A percentile compares a stretch with the other conserved stretches of the same genome.
Conservation (phyloP, 2,888 invertebrate species). For the Drosophila testacea region DNA sequence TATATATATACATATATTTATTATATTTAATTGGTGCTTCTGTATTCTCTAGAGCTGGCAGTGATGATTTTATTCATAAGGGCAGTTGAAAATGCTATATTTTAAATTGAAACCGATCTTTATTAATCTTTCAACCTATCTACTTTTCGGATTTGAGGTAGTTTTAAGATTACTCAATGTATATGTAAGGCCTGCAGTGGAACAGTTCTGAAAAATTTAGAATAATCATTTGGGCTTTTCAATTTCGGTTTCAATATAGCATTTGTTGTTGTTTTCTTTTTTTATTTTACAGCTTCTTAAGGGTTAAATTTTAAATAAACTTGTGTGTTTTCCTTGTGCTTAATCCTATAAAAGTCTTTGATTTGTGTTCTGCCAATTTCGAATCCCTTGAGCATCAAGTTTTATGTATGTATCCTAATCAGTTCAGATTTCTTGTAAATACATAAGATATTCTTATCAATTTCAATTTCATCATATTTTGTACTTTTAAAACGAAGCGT, state of each 20-base stretch:
- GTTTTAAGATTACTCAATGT: conserved; percentile 46
- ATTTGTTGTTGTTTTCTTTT: conserved; percentile 14
- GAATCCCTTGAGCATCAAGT: conserved; percentile 68
- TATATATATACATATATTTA: conserved; percentile 4
- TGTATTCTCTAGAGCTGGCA: conserved; percentile 65
- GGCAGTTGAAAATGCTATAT: conserved; percentile 39
- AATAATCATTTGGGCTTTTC: conserved; percentile 30
- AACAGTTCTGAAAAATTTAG: conserved; percentile 47
- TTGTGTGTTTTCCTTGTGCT: conserved; percentile 16
- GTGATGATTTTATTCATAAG: conserved; percentile 60
- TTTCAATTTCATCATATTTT: conserved; percentile 36
- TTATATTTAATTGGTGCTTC: conserved; percentile 38
- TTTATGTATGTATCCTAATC: conserved; percentile 55
- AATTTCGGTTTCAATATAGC: conserved; percentile 46
- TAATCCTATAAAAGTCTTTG: conserved; percentile 45
- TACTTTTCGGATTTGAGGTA: conserved; percentile 65
- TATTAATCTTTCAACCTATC: conserved; percentile 26
- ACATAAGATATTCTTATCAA: conserved; percentile 33
- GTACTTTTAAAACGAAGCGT: conserved; percentile 43
- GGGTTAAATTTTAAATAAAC: not conserved
- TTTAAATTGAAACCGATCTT: conserved; percentile 51
- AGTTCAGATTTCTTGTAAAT: conserved; percentile 73
- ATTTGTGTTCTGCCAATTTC: conserved; percentile 42
- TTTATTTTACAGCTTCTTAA: conserved; percentile 24
- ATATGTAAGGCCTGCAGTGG: conserved; percentile 67